A percentile compares a stretch with the other conserved stretches of the same genome.
These are phyloP conservation scores for Benthosema pterotum DNA, from an alignment of 2,797 vertebrate genomes.

Conservation along the genomic window DNA sequence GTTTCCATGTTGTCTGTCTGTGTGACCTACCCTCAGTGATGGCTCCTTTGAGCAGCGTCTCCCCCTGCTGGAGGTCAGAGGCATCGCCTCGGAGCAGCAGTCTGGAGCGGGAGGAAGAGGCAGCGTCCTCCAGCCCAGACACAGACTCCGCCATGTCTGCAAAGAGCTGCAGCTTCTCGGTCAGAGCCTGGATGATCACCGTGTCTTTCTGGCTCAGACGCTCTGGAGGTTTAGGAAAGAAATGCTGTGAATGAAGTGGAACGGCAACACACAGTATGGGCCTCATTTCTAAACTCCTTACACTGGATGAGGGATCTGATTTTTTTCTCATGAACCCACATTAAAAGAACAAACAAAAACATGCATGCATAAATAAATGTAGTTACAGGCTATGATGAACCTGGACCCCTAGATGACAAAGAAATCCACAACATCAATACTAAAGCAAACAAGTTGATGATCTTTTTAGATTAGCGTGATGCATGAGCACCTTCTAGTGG, in stretches of 20 bases:
- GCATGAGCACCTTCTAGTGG: constrained; percentile 59
- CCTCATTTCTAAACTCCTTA: background rate
- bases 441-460: background rate
- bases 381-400: too few species aligned
- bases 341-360: too few species aligned
- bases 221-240: constrained; percentile 69
- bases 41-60: constrained; percentile 86
- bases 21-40: constrained; percentile 85
- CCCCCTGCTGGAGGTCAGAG: constrained; percentile 88
- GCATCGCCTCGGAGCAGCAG: constrained; percentile 84
- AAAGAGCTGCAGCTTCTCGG: constrained; percentile 92
- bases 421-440: background rate
- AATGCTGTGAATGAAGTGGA: background rate
- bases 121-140: constrained; percentile 79
- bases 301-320: background rate
- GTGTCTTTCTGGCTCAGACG: constrained; percentile 86
- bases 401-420: background rate
- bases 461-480: background rate
- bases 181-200: constrained; percentile 84
- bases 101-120: constrained; percentile 57
- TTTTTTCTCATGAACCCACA: background rate
- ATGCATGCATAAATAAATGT: too few species aligned
- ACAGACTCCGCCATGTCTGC: constrained; percentile 86
- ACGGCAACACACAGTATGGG: background rate
- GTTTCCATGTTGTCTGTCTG: background rate